Base-by-base conservation (phyloP, 1,140 invertebrate genomes). In the Euwallacea similis region DNA sequence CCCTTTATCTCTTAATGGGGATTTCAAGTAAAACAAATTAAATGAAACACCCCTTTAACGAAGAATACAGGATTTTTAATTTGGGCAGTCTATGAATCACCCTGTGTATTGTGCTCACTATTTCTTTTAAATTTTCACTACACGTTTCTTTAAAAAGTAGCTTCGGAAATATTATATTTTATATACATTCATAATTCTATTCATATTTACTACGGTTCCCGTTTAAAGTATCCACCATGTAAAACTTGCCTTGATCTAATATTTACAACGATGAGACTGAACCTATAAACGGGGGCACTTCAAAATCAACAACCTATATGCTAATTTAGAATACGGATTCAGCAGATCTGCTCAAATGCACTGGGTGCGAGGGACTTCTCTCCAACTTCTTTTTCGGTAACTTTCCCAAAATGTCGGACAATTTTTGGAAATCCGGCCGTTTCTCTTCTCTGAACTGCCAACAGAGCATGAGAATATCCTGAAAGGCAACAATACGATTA, bases 391-490 rank as follows among this genome's bases (percentile, higher is more conserved):
- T 98, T 80, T 94, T 93, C 58, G 96, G 95, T 76, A 99, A 85
- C 80, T 92, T 91, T 79, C 97, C 93, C 70, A 99, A 86, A 55
- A 91, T 91, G 70, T 90, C 91, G 68, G 95, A 86, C 47, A 99
- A 84, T 71, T 89, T 88, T 67, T 88, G 87, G 84, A 99, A 99
- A 78, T 97, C 93, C 0, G 95, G 95, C 72, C 98, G 87, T 78
- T 95, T 93, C 58, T 87, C 85, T 9, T 90, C 84, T 62, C 90
- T 88, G 81, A 91, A 97, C 53, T 93, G 88, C 97, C 98, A 99
- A 82, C 98, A 99, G 73, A 91, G 85, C 93, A 98, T 96, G 73
- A 99, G 83, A 79, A 99, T 94, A 80, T 98, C 96, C 94, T 97
- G 81, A 69, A 86, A 85, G 21, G 21, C 4, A 33, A 4, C 21